Percentiles rank a stretch among this genome's conserved stretches.
Evolutionary conservation across 2,888 invertebrate genomes (phyloP).

Genomic region (Microchrysa polita): DNA sequence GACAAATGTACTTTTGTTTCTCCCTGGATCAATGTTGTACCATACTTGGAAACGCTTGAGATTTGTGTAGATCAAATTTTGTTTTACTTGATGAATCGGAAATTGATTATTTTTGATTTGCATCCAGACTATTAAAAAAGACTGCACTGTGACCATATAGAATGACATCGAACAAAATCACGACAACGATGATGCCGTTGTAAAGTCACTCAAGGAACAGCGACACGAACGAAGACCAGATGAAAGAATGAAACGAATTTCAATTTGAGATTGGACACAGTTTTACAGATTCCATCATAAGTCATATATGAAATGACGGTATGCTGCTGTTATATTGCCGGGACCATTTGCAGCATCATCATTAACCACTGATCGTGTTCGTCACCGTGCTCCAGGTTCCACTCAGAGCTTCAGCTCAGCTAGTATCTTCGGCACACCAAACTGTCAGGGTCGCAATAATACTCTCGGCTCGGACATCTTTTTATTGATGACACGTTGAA

Average conservation of each 20-base stretch:
- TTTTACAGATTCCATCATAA: conserved; percentile 33
- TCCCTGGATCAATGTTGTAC: no score
- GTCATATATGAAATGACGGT: conserved; percentile 21
- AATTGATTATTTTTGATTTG: no score
- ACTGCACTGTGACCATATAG: neutral
- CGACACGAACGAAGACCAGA: conserved; percentile 28
- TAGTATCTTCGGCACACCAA: neutral
- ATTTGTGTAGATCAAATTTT: neutral
- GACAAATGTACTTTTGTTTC: no score
- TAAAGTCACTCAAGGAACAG: conserved; percentile 8
- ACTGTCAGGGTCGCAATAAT: conserved; percentile 39
- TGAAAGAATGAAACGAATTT: conserved; percentile 42
- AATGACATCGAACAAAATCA: conserved; percentile 30
- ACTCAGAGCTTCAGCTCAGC: neutral
- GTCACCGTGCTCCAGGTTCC: conserved; percentile 8
- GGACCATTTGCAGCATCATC: conserved; percentile 6
- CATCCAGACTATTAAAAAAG: conserved; percentile 19
- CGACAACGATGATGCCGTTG: neutral
- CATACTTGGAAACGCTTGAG: neutral
- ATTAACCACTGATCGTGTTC: conserved; percentile 33
- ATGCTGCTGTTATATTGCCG: conserved; percentile 6
- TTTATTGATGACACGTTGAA: conserved; percentile 42
- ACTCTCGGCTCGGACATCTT: conserved; percentile 13
- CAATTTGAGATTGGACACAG: conserved; percentile 44
- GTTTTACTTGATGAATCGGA: neutral